A percentile compares a stretch with the other conserved stretches of the same genome.
These are phyloP conservation scores for Argentina silus DNA, from an alignment of 2,797 vertebrate species.

Conservation along the genomic window DNA sequence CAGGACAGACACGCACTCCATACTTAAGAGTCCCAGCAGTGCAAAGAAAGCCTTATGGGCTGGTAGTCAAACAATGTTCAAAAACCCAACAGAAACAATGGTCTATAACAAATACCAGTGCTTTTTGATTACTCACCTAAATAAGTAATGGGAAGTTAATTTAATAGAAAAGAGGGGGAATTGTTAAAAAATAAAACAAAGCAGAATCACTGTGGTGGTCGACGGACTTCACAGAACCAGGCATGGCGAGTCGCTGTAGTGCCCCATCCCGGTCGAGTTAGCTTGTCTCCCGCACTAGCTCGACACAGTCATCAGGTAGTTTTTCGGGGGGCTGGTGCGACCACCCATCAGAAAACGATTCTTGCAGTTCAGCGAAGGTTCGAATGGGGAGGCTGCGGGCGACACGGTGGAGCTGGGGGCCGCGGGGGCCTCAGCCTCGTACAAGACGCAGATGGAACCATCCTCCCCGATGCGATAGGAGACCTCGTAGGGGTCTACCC, in stretches of 20 bases:
- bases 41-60: conserved; percentile 23
- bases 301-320: conserved; percentile 85
- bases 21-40: conserved; percentile 20
- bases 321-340: conserved; percentile 78
- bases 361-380: conserved; percentile 79
- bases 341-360: conserved; percentile 77
- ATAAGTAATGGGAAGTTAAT: conserved; percentile 11
- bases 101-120: conserved; percentile 33
- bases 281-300: conserved; percentile 62
- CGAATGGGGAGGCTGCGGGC: conserved; percentile 54
- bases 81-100: conserved; percentile 28
- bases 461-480: conserved; percentile 88
- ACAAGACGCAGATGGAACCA: conserved; percentile 86
- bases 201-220: conserved; percentile 22
- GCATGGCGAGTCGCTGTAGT: neutral
- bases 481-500: conserved; percentile 88
- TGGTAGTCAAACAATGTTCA: conserved; percentile 22
- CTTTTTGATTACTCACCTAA: conserved; percentile 28
- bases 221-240: conserved; percentile 1
- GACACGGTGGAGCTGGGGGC: conserved; percentile 2
- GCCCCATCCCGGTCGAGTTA: neutral
- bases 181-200: conserved; percentile 27
- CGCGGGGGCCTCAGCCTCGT: conserved; percentile 64
- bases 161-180: neutral
- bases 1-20: conserved; percentile 7